Conservation (phyloP, 2,113 vertebrate species). For the Aldabrachelys gigantea region DNA sequence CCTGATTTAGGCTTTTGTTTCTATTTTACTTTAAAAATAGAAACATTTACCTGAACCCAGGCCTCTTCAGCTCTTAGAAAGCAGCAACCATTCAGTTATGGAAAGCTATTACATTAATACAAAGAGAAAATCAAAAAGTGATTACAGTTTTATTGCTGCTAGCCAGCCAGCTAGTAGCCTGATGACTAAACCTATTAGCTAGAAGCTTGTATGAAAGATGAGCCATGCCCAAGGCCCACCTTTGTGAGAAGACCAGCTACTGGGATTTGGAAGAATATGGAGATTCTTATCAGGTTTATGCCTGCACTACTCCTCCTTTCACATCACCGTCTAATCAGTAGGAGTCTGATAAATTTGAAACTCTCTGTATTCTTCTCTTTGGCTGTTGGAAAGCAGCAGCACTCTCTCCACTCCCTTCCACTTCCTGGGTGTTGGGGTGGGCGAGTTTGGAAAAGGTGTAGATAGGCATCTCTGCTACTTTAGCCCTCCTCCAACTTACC, state of each 20-base stretch:
- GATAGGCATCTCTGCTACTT: neutral
- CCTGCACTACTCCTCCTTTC: neutral
- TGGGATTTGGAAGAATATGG: slow-evolving; percentile 47
- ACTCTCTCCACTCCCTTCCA: neutral
- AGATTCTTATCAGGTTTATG: neutral
- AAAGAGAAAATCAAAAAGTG: neutral
- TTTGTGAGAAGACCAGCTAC: slow-evolving; percentile 39
- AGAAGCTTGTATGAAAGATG: slow-evolving; percentile 15
- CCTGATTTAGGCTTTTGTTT: slow-evolving; percentile 22
- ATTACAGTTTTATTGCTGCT: slow-evolving; percentile 40
- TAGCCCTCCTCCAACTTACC: neutral
- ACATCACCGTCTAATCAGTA: neutral
- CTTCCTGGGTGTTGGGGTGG: neutral
- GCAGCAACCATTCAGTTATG: neutral
- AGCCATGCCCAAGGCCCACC: slow-evolving; percentile 26
- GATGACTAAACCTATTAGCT: neutral
- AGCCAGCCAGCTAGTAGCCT: slow-evolving; percentile 16
- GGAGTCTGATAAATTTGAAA: slow-evolving; percentile 20
- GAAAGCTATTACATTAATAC: slow-evolving; percentile 38
- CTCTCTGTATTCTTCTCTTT: neutral
- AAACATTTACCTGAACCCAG: slow-evolving; percentile 26
- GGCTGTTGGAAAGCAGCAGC: slow-evolving; percentile 1
- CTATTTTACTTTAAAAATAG: slow-evolving; percentile 24
- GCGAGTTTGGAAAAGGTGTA: neutral
- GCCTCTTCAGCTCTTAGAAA: neutral